Evolutionary conservation across 1,140 invertebrate genomes (phyloP).

Genomic region (Periplaneta americana): DNA sequence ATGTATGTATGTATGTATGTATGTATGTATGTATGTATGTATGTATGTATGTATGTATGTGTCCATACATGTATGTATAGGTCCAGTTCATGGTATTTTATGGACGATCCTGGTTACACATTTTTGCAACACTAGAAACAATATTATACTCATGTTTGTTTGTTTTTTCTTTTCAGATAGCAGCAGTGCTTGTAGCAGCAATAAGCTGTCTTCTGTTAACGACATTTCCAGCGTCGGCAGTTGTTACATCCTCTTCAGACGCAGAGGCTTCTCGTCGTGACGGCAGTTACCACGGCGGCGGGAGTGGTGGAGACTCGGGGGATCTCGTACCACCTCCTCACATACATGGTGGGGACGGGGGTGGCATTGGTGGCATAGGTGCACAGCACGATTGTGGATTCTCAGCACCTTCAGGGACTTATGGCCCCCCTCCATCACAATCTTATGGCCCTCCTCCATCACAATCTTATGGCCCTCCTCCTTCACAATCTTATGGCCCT

Average conservation of each 20-base stretch:
- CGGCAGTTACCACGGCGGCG: slow-evolving; percentile 4
- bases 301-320: background rate
- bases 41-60: too few relatives aligned
- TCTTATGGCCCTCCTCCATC: background rate
- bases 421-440: background rate
- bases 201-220: background rate
- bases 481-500: background rate
- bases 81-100: too few relatives aligned
- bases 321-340: background rate
- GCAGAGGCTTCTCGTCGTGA: background rate
- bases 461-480: background rate
- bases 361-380: background rate
- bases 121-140: too few relatives aligned
- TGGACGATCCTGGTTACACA: too few relatives aligned
- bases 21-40: too few relatives aligned
- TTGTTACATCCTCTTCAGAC: background rate
- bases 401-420: background rate
- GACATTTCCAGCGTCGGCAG: background rate
- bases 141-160: too few relatives aligned
- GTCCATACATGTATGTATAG: too few relatives aligned
- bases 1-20: too few relatives aligned
- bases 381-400: background rate
- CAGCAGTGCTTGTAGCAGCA: background rate
- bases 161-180: background rate
- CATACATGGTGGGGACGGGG: background rate